A percentile compares a stretch with the other conserved stretches of the same genome.
These are phyloP conservation scores for Tautogolabrus adspersus DNA, from an alignment of 2,113 vertebrate species.

Conservation along the genomic window DNA sequence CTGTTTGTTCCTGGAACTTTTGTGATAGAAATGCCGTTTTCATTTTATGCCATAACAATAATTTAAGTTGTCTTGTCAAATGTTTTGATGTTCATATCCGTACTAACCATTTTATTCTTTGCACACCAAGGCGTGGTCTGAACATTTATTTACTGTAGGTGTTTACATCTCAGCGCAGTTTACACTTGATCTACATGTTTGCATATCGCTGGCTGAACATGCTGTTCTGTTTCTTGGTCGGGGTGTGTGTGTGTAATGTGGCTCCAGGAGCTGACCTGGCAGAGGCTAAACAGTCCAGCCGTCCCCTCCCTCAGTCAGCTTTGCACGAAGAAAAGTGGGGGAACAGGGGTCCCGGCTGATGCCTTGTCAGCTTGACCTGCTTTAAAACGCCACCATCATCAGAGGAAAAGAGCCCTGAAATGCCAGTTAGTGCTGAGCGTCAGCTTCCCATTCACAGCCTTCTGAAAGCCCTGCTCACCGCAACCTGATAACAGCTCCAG, in stretches of 20 bases:
- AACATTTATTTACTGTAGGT: not conserved
- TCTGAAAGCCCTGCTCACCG: constrained; percentile 60
- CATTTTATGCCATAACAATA: not conserved
- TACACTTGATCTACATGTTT: constrained; percentile 11
- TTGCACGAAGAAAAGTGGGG: constrained; percentile 36
- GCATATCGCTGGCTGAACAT: constrained; percentile 23
- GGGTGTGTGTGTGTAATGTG: constrained; percentile 41
- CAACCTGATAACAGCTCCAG: constrained; percentile 75
- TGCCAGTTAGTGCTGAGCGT: constrained; percentile 73
- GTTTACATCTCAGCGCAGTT: constrained; percentile 22
- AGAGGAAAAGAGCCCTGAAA: constrained; percentile 64
- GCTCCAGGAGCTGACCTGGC: constrained; percentile 22
- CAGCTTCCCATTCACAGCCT: constrained; percentile 68
- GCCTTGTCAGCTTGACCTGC: constrained; percentile 74
- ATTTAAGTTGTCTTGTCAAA: not conserved
- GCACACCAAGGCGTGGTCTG: constrained; percentile 21
- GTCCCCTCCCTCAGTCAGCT: constrained; percentile 44
- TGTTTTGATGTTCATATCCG: too few species aligned
- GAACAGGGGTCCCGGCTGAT: constrained; percentile 32
- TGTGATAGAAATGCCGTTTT: not conserved
- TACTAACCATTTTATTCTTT: not conserved
- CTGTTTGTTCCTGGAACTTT: not conserved
- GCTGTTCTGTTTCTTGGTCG: constrained; percentile 25
- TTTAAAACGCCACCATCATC: constrained; percentile 71
- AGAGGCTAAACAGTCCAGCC: constrained; percentile 16